phyloP scores from a whole-genome alignment of 2,113 vertebrate genomes.

The Seriola quinqueradiata region DNA sequence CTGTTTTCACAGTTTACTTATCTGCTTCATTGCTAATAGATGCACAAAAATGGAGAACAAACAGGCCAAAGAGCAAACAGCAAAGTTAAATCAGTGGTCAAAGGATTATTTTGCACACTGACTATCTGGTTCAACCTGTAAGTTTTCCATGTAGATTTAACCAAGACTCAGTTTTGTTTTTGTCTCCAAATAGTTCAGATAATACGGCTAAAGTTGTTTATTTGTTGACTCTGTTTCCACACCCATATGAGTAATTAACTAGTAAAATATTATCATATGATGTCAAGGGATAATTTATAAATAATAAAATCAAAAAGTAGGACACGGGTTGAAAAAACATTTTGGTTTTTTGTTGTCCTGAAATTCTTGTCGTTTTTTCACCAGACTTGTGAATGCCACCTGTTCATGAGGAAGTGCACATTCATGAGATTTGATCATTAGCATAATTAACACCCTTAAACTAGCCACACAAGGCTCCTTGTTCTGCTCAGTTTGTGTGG shows the following conservation, averaged over 20 bases:
- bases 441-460: not conserved
- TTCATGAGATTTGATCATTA: too few relatives aligned
- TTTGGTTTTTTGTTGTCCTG: too few relatives aligned
- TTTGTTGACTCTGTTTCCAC: too few relatives aligned
- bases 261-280: not conserved
- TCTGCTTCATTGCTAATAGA: not conserved
- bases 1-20: not conserved
- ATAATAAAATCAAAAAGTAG: too few relatives aligned
- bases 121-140: not conserved
- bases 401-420: too few relatives aligned
- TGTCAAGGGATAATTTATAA: too few relatives aligned
- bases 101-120: not conserved
- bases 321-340: too few relatives aligned
- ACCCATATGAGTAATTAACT: not conserved
- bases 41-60: not conserved
- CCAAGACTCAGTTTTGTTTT: not conserved
- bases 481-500: not conserved
- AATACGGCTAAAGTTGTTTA: too few relatives aligned
- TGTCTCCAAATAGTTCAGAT: too few relatives aligned
- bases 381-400: too few relatives aligned
- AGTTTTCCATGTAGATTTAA: not conserved
- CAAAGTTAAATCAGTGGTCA: not conserved
- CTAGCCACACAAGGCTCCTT: not conserved
- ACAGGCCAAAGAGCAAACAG: not conserved
- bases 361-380: too few relatives aligned